Percentiles rank a stretch among this genome's conserved stretches.
Conservation (phyloP, 2,113 vertebrate genomes). For the Sterna hirundo region DNA sequence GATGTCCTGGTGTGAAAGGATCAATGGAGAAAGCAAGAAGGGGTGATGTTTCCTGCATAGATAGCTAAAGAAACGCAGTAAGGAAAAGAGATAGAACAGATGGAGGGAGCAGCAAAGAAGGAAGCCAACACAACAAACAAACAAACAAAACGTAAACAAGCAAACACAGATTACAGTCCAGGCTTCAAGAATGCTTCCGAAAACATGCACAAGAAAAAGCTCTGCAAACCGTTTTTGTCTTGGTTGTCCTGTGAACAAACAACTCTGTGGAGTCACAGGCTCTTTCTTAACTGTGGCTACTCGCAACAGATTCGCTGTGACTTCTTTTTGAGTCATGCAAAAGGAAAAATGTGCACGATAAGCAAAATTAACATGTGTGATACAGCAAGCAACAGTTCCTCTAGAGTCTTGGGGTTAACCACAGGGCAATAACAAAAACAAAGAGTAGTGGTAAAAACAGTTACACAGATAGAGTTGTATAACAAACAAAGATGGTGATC, state of each 20-base stretch:
- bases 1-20: not conserved
- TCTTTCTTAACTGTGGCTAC: not conserved
- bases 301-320: not conserved
- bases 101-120: not conserved
- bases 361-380: not conserved
- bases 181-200: not conserved
- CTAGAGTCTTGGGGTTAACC: conserved; percentile 19
- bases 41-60: rapidly evolving
- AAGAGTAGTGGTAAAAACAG: not conserved
- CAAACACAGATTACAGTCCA: not conserved
- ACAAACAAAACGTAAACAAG: not conserved
- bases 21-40: not conserved
- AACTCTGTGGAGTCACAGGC: not conserved
- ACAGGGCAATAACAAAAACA: not conserved
- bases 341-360: not conserved
- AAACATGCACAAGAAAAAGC: not conserved
- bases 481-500: conserved; percentile 2
- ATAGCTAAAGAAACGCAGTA: not conserved
- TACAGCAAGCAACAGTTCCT: not conserved
- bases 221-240: not conserved
- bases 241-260: not conserved
- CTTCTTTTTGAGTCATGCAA: not conserved
- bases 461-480: not conserved
- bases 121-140: not conserved
- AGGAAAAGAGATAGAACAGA: not conserved